Evolutionary conservation across 2,113 vertebrate genomes (phyloP).

Genomic region (Chionis minor): DNA sequence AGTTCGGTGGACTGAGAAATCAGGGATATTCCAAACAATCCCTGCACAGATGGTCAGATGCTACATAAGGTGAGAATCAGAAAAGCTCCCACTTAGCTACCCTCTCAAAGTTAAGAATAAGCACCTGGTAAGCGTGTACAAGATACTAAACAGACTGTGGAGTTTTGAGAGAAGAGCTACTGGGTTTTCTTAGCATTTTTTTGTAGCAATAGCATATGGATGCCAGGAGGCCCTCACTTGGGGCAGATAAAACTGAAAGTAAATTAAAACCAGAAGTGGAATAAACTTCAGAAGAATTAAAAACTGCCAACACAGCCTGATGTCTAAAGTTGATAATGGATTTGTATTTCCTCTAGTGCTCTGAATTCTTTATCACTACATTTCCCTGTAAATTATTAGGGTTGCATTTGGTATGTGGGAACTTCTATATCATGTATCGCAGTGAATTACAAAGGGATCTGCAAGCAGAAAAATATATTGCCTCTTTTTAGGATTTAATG

Average conservation of each 20-base stretch:
- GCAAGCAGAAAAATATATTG: neutral
- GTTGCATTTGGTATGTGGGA: constrained; percentile 8
- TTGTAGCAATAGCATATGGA: constrained; percentile 25
- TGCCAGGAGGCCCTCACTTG: neutral
- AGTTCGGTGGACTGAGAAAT: constrained; percentile 2
- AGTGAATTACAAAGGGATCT: constrained; percentile 37
- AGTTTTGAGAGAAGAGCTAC: constrained; percentile 19
- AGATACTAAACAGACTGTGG: neutral
- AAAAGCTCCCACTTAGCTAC: neutral
- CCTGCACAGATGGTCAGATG: constrained; percentile 33
- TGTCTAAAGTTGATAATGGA: constrained; percentile 55
- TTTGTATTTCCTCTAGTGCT: constrained; percentile 34
- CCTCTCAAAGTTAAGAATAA: constrained; percentile 36
- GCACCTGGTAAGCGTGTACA: constrained; percentile 19
- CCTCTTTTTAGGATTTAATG: constrained; percentile 24
- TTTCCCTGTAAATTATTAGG: constrained; percentile 50
- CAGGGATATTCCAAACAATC: neutral
- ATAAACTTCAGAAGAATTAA: constrained; percentile 57
- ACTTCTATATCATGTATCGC: neutral
- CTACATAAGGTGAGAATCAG: constrained; percentile 20
- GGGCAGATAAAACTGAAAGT: constrained; percentile 28
- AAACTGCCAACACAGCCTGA: constrained; percentile 29
- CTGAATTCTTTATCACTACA: constrained; percentile 48
- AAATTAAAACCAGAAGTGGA: constrained; percentile 69
- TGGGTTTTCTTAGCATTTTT: neutral